These are phyloP conservation scores for Heliconius erato DNA, from an alignment of 2,888 invertebrate species.

Conservation along the genomic window DNA sequence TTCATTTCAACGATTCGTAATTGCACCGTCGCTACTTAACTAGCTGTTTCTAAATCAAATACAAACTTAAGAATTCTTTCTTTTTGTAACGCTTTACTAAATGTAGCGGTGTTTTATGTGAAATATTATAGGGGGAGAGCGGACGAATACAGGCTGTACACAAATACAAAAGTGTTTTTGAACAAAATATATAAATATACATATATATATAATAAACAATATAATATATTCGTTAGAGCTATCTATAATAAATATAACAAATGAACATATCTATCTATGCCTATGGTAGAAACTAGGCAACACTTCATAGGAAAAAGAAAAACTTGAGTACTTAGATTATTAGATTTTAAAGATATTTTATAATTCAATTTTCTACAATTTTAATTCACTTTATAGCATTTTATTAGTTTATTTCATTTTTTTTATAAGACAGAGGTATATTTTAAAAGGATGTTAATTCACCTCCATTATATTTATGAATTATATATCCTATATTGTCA, in stretches of 20 bases:
- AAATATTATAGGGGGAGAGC: neutral
- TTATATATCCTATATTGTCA: neutral
- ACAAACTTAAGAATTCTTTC: conserved; percentile 29
- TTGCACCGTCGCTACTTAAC: conserved; percentile 57
- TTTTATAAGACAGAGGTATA: no score
- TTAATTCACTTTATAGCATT: no score
- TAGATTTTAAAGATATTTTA: neutral
- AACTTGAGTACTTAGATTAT: neutral
- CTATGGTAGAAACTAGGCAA: neutral
- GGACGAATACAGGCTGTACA: neutral
- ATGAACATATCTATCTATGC: neutral
- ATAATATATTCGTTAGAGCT: neutral
- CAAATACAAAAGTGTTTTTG: conserved; percentile 1
- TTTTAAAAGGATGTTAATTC: neutral
- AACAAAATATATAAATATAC: neutral
- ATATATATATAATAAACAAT: neutral
- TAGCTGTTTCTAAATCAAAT: conserved; percentile 37
- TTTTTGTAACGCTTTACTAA: neutral
- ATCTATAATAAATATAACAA: neutral
- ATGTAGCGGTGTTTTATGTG: neutral
- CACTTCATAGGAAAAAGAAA: neutral
- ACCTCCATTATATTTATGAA: neutral
- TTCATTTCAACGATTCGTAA: conserved; percentile 70
- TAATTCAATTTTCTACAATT: neutral
- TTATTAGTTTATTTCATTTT: no score